These are phyloP conservation scores for Diloba caeruleocephala DNA, from an alignment of 2,888 invertebrate species.

Conservation along the genomic window DNA sequence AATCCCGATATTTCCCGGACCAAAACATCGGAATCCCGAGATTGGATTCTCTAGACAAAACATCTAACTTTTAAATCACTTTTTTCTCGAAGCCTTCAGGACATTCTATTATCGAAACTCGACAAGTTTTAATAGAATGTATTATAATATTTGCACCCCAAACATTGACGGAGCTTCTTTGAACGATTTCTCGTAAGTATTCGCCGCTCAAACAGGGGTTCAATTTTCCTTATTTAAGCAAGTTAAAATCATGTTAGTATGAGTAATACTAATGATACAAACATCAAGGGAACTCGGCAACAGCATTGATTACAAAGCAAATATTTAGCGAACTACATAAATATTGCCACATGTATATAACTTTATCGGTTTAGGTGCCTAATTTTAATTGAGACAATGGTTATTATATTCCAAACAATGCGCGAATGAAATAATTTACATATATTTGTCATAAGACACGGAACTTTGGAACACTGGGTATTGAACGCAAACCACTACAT, in stretches of 20 bases:
- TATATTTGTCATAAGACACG: constrained; percentile 8
- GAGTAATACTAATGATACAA: constrained; percentile 26
- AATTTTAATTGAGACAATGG: too few relatives aligned
- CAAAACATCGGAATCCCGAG: too few relatives aligned
- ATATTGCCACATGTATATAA: constrained; percentile 27
- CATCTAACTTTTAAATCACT: background rate
- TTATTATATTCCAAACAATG: background rate
- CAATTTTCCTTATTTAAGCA: constrained; percentile 58
- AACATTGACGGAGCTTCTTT: constrained; percentile 60
- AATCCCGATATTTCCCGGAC: too few relatives aligned
- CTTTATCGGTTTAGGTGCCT: constrained; percentile 11
- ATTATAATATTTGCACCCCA: constrained; percentile 63
- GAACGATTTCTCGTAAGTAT: constrained; percentile 65
- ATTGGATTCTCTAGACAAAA: background rate
- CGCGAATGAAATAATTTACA: background rate
- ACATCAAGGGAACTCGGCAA: constrained; percentile 8
- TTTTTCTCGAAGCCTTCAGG: constrained; percentile 31
- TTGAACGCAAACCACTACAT: constrained; percentile 33
- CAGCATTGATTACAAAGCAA: constrained; percentile 21
- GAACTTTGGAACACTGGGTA: constrained; percentile 27
- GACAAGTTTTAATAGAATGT: constrained; percentile 52
- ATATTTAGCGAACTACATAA: constrained; percentile 30
- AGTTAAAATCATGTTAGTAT: too few relatives aligned
- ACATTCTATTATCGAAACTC: constrained; percentile 49
- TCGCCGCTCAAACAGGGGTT: constrained; percentile 56